Base-by-base conservation (phyloP, 2,113 vertebrate species). In the Microcebus ravelobensis region DNA sequence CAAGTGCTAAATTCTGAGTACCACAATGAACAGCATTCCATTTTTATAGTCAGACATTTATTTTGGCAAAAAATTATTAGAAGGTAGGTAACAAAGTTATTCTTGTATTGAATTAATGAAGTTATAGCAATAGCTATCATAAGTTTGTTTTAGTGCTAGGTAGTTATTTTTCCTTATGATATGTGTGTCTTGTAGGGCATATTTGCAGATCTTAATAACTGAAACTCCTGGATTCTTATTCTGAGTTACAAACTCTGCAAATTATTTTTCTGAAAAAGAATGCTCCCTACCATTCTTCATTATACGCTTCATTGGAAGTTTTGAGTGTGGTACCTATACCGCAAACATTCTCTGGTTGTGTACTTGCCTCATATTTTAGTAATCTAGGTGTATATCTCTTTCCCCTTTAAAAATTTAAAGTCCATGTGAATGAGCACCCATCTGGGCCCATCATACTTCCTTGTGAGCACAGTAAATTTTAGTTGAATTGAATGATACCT, bases 21-120 rank as follows among this genome's bases (percentile, higher is more conserved):
- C 25, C 21, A 55, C 15, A 83, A 88, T 82, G 48, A 71, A 79
- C 11, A 45, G 48, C 21, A 50, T 80, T 79, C 71, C 29, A 71
- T 79, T 96, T 95, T 92, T 92, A 77, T 8, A 88, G 48, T 83
- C 68, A 89, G 50, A 59, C 21, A 34, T 67, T 90, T 89, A 79
- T 48, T 91, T 96, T 87, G 77, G 82, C 79, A 96, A 80, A 90
- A 84, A 34, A 18, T 82, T 81, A 29, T 2, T 93, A 50, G 55
- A 89, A 45, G 79, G 1, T 86, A 31, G 34, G 15, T 87, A 55
- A 52, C 42, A 80, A 55, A 88, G n/a, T 77, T 77, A 50, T 89
- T 93, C 59, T 68, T 68, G 31, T 1, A 17, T 48, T 70, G 77
- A 94, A 48, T 88, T 90, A 93, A 31, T 79, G 61, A 73, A 76